Evolutionary conservation across 1,140 invertebrate genomes (phyloP), one percentile per base, ranked within the genome.

Genomic region (Sitophilus oryzae): DNA sequence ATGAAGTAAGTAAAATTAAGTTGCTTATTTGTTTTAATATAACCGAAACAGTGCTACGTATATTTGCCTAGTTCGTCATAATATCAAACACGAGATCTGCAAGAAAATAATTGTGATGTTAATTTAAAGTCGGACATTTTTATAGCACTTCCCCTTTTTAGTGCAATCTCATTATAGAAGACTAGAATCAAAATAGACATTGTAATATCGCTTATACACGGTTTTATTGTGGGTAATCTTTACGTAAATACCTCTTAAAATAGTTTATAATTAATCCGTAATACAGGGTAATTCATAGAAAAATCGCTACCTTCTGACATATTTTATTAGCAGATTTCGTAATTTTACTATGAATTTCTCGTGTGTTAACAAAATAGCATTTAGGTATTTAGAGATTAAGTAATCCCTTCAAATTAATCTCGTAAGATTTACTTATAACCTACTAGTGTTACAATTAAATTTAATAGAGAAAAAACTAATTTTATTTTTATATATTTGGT

Each of bases 401-500:
- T 16, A 42, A 51, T 23, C 36, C 21, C 38, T 30, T 30, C 5
- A 30, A 30, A 30, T 30, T 30, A 6, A 30, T 11, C 5, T 5
- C 25, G 25, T 30, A 30, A 30, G 25, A 30, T 6, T 11, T 30
- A 30, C 11, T 30, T 30, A 30, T 30, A 30, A 11, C 25, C 25
- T 52, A 52, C 25, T 23, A 52, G 25, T 52, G 50, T 34, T 37
- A 43, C 21, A 52, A 23, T 52, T 50, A 36, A 50, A 40, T 40
- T 40, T 20, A 18, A 52, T 43, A 52, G 48, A 51, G 48, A 50
- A 45, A 53, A 61, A 64, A 58, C 59, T 63, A 30, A 63, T 63
- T 61, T 63, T 63, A 63, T 63, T 63, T 63, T 63, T 63, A 48
- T 61, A 63, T 63, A 55, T 35, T 51, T 56, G 56, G 37, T 42